Percentiles rank a stretch among this genome's conserved stretches.
phyloP scores from a whole-genome alignment of 2,888 invertebrate genomes.

The Oeneis ivallda region DNA sequence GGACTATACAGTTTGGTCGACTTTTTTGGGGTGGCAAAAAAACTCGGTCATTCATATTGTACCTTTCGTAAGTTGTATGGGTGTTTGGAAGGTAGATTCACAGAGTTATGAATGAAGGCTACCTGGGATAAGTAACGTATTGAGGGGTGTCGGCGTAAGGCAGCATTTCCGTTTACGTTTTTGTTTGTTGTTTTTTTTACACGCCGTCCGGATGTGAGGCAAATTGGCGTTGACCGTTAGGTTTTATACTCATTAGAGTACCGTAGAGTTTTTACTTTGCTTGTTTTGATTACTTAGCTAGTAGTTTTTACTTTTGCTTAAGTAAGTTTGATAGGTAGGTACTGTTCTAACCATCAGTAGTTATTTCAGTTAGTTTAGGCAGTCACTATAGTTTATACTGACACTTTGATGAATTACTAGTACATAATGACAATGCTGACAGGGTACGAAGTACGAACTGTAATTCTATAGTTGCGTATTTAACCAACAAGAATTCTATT shows the following conservation, averaged over 20 bases:
- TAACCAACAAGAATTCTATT: too few species aligned
- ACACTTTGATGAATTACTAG: too few species aligned
- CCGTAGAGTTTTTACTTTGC: slow-evolving; percentile 6
- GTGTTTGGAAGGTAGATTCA: background rate
- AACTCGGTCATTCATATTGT: slow-evolving; percentile 65
- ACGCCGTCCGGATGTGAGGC: slow-evolving; percentile 67
- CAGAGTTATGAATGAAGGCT: slow-evolving; percentile 59
- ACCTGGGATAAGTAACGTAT: slow-evolving; percentile 57
- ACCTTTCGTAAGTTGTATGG: background rate
- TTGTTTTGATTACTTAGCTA: background rate
- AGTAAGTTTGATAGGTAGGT: background rate
- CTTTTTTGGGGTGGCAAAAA: slow-evolving; percentile 37
- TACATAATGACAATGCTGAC: too few species aligned
- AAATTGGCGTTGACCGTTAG: slow-evolving; percentile 71
- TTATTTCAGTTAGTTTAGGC: too few species aligned
- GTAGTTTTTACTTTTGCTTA: background rate
- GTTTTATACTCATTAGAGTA: slow-evolving; percentile 47
- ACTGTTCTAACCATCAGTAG: too few species aligned
- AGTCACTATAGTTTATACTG: too few species aligned
- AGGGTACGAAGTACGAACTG: too few species aligned
- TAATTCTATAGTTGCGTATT: too few species aligned
- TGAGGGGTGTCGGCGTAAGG: slow-evolving; percentile 51
- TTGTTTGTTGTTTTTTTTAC: slow-evolving; percentile 47
- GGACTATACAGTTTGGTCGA: background rate
- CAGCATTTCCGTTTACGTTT: slow-evolving; percentile 57